Percentiles rank a stretch among this genome's conserved stretches.
Evolutionary conservation across 2,888 invertebrate species (phyloP).

Genomic region (Tetragonisca angustula): DNA sequence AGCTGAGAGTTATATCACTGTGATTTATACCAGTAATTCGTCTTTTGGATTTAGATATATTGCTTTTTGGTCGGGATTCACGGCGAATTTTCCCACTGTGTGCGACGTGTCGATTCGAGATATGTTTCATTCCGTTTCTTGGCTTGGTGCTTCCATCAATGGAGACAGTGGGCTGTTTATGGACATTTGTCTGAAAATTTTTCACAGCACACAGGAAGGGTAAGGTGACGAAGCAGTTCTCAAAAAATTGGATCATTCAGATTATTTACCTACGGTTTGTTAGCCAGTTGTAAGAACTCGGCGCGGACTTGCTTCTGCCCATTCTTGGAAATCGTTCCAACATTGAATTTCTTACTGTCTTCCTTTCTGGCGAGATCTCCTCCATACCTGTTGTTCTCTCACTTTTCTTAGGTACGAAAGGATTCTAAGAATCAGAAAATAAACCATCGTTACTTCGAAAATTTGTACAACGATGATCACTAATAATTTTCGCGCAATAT

Average conservation of each 20-base stretch:
- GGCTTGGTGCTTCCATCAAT: constrained; percentile 83
- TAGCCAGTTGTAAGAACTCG: constrained; percentile 87
- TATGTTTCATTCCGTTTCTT: constrained; percentile 68
- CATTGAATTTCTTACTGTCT: constrained; percentile 47
- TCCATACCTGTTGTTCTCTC: constrained; percentile 77
- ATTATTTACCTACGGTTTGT: constrained; percentile 75
- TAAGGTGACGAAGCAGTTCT: not conserved
- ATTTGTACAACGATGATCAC: too few relatives aligned
- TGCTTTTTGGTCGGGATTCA: too few relatives aligned
- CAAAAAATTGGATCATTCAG: not conserved
- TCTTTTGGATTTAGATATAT: too few relatives aligned
- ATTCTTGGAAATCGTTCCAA: constrained; percentile 86
- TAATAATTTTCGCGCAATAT: too few relatives aligned
- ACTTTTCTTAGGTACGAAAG: constrained; percentile 83
- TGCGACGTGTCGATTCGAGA: not conserved
- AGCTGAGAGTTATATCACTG: not conserved
- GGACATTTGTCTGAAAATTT: constrained; percentile 84
- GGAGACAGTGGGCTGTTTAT: constrained; percentile 85
- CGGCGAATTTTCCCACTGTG: too few relatives aligned
- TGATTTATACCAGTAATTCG: constrained; percentile 10
- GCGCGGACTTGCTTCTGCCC: constrained; percentile 91
- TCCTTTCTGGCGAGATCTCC: constrained; percentile 12
- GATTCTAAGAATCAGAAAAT: constrained; percentile 84
- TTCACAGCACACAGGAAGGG: not conserved
- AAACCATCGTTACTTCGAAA: not conserved